A percentile compares a stretch with the other conserved stretches of the same genome.
These are phyloP conservation scores for Brienomyrus brachyistius DNA, from an alignment of 2,113 vertebrate species.

Conservation along the genomic window DNA sequence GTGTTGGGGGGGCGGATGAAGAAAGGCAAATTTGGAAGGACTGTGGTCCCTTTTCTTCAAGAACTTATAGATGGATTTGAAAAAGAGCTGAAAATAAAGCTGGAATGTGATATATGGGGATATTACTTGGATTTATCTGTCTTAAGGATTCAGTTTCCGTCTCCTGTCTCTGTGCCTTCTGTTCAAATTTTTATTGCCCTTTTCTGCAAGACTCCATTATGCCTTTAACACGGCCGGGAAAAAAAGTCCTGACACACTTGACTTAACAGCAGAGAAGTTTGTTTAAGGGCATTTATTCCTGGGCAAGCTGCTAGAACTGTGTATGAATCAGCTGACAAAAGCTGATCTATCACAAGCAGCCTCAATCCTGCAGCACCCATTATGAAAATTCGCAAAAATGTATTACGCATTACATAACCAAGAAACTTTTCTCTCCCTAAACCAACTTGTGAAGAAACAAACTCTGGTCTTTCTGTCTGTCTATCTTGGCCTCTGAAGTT, in stretches of 20 bases:
- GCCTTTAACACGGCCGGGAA: neutral
- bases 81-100: neutral
- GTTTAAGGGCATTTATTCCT: neutral
- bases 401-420: neutral
- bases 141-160: neutral
- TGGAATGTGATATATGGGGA: neutral
- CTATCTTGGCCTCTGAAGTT: neutral
- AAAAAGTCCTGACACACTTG: neutral
- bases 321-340: conserved; percentile 3
- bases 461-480: neutral
- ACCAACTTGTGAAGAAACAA: neutral
- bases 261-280: neutral
- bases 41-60: neutral
- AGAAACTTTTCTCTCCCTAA: neutral
- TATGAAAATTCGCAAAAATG: neutral
- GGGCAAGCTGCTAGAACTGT: neutral
- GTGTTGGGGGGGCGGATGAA: neutral
- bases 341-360: neutral
- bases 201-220: neutral
- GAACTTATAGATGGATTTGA: neutral
- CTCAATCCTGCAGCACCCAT: neutral
- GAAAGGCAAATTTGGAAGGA: neutral
- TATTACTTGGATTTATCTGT: conserved; percentile 6
- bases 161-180: neutral
- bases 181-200: neutral